Percentiles rank a stretch among this genome's conserved stretches.
Evolutionary conservation across 2,888 invertebrate species (phyloP).

Genomic region (Rhamnusium bicolor): DNA sequence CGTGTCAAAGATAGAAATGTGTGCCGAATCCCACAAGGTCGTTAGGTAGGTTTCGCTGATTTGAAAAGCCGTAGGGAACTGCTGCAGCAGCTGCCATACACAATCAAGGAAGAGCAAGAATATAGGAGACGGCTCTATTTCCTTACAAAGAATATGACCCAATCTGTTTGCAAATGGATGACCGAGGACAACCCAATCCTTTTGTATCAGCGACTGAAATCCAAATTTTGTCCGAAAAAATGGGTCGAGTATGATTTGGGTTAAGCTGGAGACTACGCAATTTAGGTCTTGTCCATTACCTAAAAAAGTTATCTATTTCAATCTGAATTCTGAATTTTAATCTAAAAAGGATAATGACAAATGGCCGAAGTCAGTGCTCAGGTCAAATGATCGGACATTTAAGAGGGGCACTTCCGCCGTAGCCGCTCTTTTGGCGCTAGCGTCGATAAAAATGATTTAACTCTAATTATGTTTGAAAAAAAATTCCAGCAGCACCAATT

Average conservation of each 20-base stretch:
- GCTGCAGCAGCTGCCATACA: constrained; percentile 91
- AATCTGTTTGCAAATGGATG: constrained; percentile 81
- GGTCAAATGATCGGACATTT: too few relatives aligned
- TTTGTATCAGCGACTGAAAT: constrained; percentile 92
- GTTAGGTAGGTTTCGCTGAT: constrained; percentile 94
- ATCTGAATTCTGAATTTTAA: too few relatives aligned
- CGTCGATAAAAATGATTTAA: too few relatives aligned
- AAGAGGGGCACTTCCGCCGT: too few relatives aligned
- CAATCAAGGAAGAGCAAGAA: constrained; percentile 95
- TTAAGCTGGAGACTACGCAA: constrained; percentile 88
- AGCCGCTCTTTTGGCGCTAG: too few relatives aligned
- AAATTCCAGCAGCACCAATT: too few relatives aligned
- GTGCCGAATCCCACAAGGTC: constrained; percentile 91
- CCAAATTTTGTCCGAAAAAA: constrained; percentile 87
- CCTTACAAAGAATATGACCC: constrained; percentile 79
- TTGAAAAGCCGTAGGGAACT: constrained; percentile 92
- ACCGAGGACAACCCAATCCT: constrained; percentile 95
- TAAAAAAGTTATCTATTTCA: too few relatives aligned
- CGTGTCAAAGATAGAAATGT: constrained; percentile 92
- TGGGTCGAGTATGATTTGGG: constrained; percentile 90
- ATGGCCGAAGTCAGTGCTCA: too few relatives aligned
- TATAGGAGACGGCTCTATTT: constrained; percentile 84
- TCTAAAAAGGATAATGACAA: too few relatives aligned
- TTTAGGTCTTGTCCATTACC: constrained; percentile 90
- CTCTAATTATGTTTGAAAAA: too few relatives aligned